Percentiles rank a stretch among this genome's conserved stretches.
Evolutionary conservation across 2,797 vertebrate genomes (phyloP).

Genomic region (Rhincodon typus): DNA sequence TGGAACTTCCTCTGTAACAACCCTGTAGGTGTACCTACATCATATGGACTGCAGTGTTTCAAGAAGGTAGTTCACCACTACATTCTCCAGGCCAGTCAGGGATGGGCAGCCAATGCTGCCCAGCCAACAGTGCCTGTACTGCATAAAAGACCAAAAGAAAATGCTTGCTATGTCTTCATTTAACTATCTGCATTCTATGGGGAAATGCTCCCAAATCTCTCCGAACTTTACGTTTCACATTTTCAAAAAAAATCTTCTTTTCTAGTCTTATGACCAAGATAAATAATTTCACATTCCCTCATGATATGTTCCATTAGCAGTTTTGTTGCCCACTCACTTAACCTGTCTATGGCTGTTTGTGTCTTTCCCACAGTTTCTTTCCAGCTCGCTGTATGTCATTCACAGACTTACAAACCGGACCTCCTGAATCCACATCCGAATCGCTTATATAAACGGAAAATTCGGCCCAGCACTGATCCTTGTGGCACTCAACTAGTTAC

Average conservation of each 20-base stretch:
- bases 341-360: no score
- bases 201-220: neutral
- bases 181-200: neutral
- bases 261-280: no score
- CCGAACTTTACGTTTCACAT: neutral
- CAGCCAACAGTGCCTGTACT: neutral
- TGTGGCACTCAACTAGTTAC: neutral
- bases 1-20: neutral
- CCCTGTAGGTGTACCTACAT: neutral
- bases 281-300: no score
- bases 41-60: neutral
- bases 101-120: neutral
- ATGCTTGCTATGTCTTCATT: neutral
- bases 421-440: no score
- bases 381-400: neutral
- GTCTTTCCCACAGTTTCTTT: neutral
- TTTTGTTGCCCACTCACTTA: neutral
- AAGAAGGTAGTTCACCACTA: neutral
- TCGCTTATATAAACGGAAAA: no score
- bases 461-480: neutral
- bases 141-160: neutral
- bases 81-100: neutral
- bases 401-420: no score
- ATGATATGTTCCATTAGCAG: no score
- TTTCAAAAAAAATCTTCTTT: neutral